Conservation (phyloP, 92 coral and sea anemone genomes). For the Parazoanthus darwini region DNA sequence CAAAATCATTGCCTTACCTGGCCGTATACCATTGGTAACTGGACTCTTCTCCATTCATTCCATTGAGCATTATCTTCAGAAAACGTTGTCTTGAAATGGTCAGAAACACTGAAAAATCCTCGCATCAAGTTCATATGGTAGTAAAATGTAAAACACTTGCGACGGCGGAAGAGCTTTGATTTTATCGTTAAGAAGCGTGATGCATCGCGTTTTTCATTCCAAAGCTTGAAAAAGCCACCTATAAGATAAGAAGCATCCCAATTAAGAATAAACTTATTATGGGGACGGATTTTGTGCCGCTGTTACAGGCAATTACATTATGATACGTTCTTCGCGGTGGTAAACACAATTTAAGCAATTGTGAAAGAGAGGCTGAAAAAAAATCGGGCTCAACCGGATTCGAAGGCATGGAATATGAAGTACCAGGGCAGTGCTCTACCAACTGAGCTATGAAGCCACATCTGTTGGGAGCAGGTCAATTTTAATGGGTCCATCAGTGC, state of each 20-base stretch:
- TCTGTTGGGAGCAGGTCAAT: too few relatives aligned
- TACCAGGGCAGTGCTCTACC: too few relatives aligned
- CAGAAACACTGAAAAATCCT: background rate
- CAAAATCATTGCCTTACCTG: background rate
- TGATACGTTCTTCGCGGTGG: too few relatives aligned
- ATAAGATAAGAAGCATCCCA: background rate
- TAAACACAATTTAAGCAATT: too few relatives aligned
- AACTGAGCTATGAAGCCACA: too few relatives aligned
- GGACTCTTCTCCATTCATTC: conserved; percentile 17
- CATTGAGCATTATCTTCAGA: background rate
- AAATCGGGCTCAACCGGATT: too few relatives aligned
- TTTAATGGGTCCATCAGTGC: too few relatives aligned
- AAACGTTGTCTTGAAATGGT: background rate
- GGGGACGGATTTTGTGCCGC: too few relatives aligned
- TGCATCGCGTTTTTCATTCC: background rate
- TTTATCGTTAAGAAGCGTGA: background rate
- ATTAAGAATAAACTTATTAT: too few relatives aligned
- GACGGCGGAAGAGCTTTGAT: background rate
- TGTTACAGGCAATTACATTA: too few relatives aligned
- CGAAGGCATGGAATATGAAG: too few relatives aligned
- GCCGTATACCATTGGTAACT: background rate
- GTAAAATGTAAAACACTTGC: conserved; percentile 15
- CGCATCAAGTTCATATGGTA: conserved; percentile 20
- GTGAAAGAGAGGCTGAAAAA: too few relatives aligned
- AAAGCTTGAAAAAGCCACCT: conserved; percentile 27